Base-by-base conservation (phyloP, 2,888 invertebrate species). In the Mythimna lalbum region DNA sequence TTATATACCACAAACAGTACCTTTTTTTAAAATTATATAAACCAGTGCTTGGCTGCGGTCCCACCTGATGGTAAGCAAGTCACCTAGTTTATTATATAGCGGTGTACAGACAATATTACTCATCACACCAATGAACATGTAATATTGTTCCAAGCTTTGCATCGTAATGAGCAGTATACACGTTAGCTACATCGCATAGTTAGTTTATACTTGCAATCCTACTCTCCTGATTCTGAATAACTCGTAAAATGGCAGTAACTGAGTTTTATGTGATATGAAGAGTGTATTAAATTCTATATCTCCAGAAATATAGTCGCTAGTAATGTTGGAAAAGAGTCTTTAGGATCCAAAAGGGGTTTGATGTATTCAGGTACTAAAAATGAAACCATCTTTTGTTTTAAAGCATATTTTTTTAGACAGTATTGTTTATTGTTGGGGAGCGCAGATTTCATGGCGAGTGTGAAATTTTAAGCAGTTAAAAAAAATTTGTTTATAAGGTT, bases 231-330 rank as follows among this genome's bases (percentile, higher is more conserved):
- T 69, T 43, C 50, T 19, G 43, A 33, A 49, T 52, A 43, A 52
- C 70, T 71, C 73, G 21, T 78, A 68, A 80, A 80, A 78, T 49
- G 19, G 36, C 56, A 50, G n/a, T 69, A 63, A 62, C 31, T 43
- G n/a, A 55, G 27, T 64, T 74, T 66, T 62, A 66, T 67, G 19
- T 19, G 6, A 9, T 56, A 49, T 49, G 43, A 53, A 56, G 33
- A 43, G 27, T 53, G 9, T 59, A 59, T 47, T 21, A 63, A 62
- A 59, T 63, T 59, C 19, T 53, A 59, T 9, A 43, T 60, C n/a
- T 53, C 19, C 49, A 53, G 23, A 50, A 49, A 43, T 70, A 23
- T 39, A 21, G 50, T 39, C 36, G 17, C 19, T 63, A 72, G 55
- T 72, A 55, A 47, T 50, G 33, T 10, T 27, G 39, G 31, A 47